Evolutionary conservation across 2,113 vertebrate genomes (phyloP).

Genomic region (Perca schrenkii): DNA sequence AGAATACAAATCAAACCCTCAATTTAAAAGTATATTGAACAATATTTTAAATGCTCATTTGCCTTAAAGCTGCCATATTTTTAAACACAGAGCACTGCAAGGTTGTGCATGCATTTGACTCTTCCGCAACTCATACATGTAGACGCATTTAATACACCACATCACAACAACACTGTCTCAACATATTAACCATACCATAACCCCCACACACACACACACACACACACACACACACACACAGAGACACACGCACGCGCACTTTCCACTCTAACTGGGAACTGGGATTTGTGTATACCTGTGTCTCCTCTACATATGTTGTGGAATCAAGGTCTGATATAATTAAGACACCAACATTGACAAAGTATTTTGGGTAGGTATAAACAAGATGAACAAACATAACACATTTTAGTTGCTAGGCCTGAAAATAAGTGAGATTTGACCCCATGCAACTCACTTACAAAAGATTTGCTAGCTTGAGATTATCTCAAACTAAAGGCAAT

Average conservation of each 20-base stretch:
- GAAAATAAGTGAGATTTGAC: background rate
- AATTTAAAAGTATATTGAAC: background rate
- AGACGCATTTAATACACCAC: conserved; percentile 33
- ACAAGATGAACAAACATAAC: background rate
- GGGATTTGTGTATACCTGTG: conserved; percentile 9
- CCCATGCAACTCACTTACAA: background rate
- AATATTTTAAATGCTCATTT: background rate
- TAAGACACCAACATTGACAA: background rate
- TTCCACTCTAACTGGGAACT: conserved; percentile 7
- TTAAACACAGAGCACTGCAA: conserved; percentile 4
- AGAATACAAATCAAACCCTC: background rate
- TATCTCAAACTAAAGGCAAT: background rate
- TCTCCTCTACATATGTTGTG: background rate
- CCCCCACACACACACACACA: background rate
- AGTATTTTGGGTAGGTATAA: background rate
- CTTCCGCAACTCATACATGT: conserved; percentile 38
- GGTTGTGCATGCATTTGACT: conserved; percentile 31
- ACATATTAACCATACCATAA: conserved; percentile 29
- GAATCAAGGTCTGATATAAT: background rate
- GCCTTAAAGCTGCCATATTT: background rate
- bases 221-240: too few relatives aligned
- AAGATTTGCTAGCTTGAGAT: background rate
- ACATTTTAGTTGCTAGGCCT: background rate
- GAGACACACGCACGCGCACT: background rate
- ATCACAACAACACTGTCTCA: conserved; percentile 33